Evolutionary conservation across 1,140 invertebrate species (phyloP).

Genomic region (Zaprionus davidi): DNA sequence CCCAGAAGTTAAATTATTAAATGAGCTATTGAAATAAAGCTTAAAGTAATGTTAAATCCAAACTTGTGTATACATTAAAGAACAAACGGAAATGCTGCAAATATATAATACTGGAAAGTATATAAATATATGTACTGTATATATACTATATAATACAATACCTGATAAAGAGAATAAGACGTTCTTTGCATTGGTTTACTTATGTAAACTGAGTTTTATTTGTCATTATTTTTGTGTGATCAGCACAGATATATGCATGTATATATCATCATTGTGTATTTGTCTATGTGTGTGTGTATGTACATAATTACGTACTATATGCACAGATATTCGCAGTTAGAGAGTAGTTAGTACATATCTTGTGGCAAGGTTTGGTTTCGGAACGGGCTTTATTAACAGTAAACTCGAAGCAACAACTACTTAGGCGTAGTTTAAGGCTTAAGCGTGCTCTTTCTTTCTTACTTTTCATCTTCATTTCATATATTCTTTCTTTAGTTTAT

Average conservation of each 20-base stretch:
- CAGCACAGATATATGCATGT: background rate
- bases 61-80: background rate
- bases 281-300: constrained; percentile 2
- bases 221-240: constrained; percentile 17
- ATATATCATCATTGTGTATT: background rate
- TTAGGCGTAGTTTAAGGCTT: constrained; percentile 31
- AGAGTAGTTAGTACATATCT: background rate
- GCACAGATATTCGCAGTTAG: constrained; percentile 14
- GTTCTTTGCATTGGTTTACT: constrained; percentile 26
- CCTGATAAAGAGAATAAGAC: constrained; percentile 1
- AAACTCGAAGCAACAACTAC: constrained; percentile 39
- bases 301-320: constrained; percentile 30
- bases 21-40: constrained; percentile 18
- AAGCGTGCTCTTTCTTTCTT: constrained; percentile 28
- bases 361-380: background rate
- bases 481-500: background rate
- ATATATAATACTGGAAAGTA: too few species aligned
- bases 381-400: constrained; percentile 16
- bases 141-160: too few species aligned
- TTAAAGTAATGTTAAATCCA: constrained; percentile 10
- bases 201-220: constrained; percentile 47
- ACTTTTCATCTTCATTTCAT: background rate
- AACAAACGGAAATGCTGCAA: too few species aligned
- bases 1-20: constrained; percentile 39
- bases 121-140: too few species aligned